Evolutionary conservation across 2,888 invertebrate species (phyloP).

Genomic region (Cheilosia pagana): DNA sequence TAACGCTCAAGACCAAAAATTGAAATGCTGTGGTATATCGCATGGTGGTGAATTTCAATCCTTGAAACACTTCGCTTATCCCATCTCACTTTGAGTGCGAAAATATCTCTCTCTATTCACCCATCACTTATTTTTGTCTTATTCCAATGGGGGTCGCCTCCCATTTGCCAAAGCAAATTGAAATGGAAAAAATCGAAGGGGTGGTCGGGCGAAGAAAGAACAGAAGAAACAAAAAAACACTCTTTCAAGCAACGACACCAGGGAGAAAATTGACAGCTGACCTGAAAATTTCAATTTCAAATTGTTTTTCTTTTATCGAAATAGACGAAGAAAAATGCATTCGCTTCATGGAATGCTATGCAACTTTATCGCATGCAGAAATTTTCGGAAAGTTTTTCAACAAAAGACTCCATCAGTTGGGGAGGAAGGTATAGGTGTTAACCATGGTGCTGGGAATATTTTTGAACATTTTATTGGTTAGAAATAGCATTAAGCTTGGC

Average conservation of each 20-base stretch:
- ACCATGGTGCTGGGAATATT: conserved; percentile 38
- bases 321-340: conserved; percentile 4
- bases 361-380: conserved; percentile 27
- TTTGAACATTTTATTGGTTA: conserved; percentile 40
- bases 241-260: conserved; percentile 11
- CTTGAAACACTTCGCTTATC: not conserved
- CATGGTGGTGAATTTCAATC: not conserved
- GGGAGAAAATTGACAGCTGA: conserved; percentile 52
- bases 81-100: not conserved
- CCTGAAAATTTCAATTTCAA: conserved; percentile 56
- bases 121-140: not conserved
- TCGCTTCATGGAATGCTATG: not conserved
- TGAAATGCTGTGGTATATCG: not conserved
- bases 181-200: not conserved
- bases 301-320: conserved; percentile 20
- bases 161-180: conserved; percentile 1
- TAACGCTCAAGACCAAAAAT: conserved; percentile 1
- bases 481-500: conserved; percentile 6
- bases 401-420: conserved; percentile 7
- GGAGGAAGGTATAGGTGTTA: conserved; percentile 14
- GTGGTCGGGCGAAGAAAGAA: not conserved
- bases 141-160: not conserved
- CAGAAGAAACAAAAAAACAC: not conserved
- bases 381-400: conserved; percentile 31
- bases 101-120: conserved; percentile 6